Percentiles rank a stretch among this genome's conserved stretches.
Evolutionary conservation across 1,140 invertebrate genomes (phyloP).

Genomic region (Heliconius nattereri): DNA sequence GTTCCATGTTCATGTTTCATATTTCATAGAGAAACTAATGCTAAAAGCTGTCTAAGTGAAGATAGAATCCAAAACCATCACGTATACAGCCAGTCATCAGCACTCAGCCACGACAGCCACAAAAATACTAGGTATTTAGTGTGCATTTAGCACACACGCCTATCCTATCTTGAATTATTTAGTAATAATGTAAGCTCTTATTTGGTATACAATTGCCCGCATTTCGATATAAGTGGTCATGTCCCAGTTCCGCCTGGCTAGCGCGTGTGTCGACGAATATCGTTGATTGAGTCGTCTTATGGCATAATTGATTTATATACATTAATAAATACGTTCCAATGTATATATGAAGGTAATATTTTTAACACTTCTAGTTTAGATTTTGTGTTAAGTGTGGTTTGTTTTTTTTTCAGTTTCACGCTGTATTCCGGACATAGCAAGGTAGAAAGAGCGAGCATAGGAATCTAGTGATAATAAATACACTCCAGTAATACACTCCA

Average conservation of each 20-base stretch:
- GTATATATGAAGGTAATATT: neutral
- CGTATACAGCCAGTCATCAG: neutral
- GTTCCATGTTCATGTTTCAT: too few species aligned
- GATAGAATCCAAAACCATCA: neutral
- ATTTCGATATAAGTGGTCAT: conserved; percentile 35
- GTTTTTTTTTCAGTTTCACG: too few species aligned
- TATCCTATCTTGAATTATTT: conserved; percentile 27
- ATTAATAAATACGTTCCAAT: neutral
- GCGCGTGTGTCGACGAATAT: conserved; percentile 36
- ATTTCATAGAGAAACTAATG: too few species aligned
- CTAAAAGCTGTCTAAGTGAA: neutral
- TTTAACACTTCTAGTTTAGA: neutral
- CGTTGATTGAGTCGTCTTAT: conserved; percentile 37
- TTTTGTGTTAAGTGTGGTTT: neutral
- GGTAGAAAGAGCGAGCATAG: too few species aligned
- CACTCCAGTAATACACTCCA: too few species aligned
- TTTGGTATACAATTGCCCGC: conserved; percentile 35
- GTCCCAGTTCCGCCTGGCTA: conserved; percentile 30
- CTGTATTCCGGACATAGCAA: too few species aligned
- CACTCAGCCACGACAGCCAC: neutral
- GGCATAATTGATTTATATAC: conserved; percentile 30
- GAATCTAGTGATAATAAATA: too few species aligned
- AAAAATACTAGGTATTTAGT: neutral
- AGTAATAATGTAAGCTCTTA: conserved; percentile 12
- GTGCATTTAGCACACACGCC: conserved; percentile 1